Base-by-base conservation (phyloP, 2,113 vertebrate species). In the Elephantulus edwardii region DNA sequence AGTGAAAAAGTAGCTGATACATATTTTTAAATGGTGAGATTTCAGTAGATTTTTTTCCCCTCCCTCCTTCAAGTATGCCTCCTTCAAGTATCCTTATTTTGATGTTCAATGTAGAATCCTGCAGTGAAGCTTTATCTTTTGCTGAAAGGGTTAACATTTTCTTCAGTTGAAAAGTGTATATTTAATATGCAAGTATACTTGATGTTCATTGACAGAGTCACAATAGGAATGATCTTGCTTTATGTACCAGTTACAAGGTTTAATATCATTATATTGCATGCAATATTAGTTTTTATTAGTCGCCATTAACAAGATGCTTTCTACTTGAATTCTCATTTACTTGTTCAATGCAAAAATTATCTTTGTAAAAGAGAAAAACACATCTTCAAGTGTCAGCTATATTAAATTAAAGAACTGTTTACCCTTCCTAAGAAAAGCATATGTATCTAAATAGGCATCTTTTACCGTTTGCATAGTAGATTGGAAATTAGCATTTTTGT, bases 401-500 rank as follows among this genome's bases (percentile, higher is more conserved):
- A 98, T 99, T 98, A 98, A 98, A 99, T 98, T 98, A 98, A 98
- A 98, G 98, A 98, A 98, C 98, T 97, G 98, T 99, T 99, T 98
- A 99, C 98, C 97, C 98, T 98, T 98, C 97, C 97, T 97, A 98
- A 98, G 98, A 98, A 98, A 98, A 98, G 98, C 98, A 98, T 98
- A 98, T 98, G 98, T 98, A 99, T 99, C 99, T 99, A 98, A 98
- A 99, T 99, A 98, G 99, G 99, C 99, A 99, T 99, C 99, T 99
- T 98, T 97, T 98, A 99, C 99, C 98, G 99, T 99, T 99, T 99
- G 99, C 99, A 99, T 99, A 99, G 99, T 99, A 99, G 99, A 99
- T 99, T 99, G 99, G 98, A 99, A 99, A 99, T 99, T 99, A 99
- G 98, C 99, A 99, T 99, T 99, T 99, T 99, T 98, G 98, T 99